Base-by-base conservation (phyloP, 2,797 vertebrate genomes). In the Pampus argenteus region DNA sequence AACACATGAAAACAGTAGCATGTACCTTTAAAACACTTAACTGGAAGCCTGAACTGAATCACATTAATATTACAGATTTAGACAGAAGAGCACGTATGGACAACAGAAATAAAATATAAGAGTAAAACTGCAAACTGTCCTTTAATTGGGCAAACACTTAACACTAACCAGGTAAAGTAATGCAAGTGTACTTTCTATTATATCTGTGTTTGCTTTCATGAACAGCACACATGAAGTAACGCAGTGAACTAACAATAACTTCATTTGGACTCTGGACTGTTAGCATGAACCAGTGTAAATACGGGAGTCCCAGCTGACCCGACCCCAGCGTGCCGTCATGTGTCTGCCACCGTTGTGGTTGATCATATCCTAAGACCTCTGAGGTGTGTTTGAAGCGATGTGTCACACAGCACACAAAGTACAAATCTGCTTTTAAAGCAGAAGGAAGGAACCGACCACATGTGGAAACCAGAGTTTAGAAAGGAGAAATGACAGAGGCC, bases 391-490 rank as follows among this genome's bases (percentile, higher is more conserved):
- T 74, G 59, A 47, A 67, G 61, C 51, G 0, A 23, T 74, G 77
- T 45, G 57, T 84, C 76, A 79, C 17, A 42, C 42, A 28, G 44
- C 1, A 5, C 36, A 10, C 10, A 23, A 47, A 31, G 23, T 66
- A 28, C 38, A 29, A 55, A 20, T 66, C 42, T 38, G 25, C 60
- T 75, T 66, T 57, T 47, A 44, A 68, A 69, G 64, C 36, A 69
- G 8, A 71, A 76, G 71, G 86, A 80, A 91, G 90, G 90, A 91
- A 90, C 73, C 66, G 2, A 57, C 63, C 55, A 50, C 78, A 78
- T 90, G 76, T 84, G 73, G 60, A 87, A 92, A 89, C 55, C 65
- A 68, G 38, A 52, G 49, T 68, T 77, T 40, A 83, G 65, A 92
- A 90, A 91, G 82, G 66, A 78, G 88, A 91, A 92, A 65, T 68